Evolutionary conservation across 2,888 invertebrate genomes (phyloP), one percentile per base, ranked within the genome.

Genomic region (Ferrisia virgata): DNA sequence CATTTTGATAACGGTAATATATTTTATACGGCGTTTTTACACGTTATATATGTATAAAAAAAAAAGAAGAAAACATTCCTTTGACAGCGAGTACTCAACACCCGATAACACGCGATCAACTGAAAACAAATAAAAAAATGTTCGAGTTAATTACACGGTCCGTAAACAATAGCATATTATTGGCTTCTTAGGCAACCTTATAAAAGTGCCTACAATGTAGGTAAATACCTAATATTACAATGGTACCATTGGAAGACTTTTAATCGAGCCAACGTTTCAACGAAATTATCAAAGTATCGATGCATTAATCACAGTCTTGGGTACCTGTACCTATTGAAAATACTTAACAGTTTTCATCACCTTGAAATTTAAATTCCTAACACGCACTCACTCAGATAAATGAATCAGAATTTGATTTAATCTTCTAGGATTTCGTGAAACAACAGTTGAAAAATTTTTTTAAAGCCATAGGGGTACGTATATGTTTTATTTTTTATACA

Each of bases 1-100:
- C 84, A 84, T 82, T 72, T 82, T 82, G 82, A 69, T 72, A 33
- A 72, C 72, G 72, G 72, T 72, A 72, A 31, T 69, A n/a, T n/a
- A 72, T 72, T 33, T 72, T 33, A 33, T 72, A 9, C 1, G 28
- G 8, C 13, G 22, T n/a, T 64, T 28, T 22, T 25, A 64, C 58
- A 25, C 58, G 58, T 28, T 13, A 64, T 28, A 9, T n/a, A n/a
- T n/a, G n/a, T n/a, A n/a, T n/a, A n/a, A n/a, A n/a, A n/a, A n/a
- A n/a, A n/a, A n/a, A n/a, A n/a, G n/a, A n/a, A n/a, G 28, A 64
- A 64, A 64, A 13, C 58, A 47, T 47, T 47, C 5, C 47, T 15
- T 3, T 2, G 2, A 18, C 18, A 47, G 18, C 18, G 47, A 47
- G 47, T 18, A 47, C 8, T 47, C 18, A 18, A 47, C 18, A 3